These are phyloP conservation scores for Mystacornis crossleyi DNA, from an alignment of 2,113 vertebrate species.

Conservation along the genomic window DNA sequence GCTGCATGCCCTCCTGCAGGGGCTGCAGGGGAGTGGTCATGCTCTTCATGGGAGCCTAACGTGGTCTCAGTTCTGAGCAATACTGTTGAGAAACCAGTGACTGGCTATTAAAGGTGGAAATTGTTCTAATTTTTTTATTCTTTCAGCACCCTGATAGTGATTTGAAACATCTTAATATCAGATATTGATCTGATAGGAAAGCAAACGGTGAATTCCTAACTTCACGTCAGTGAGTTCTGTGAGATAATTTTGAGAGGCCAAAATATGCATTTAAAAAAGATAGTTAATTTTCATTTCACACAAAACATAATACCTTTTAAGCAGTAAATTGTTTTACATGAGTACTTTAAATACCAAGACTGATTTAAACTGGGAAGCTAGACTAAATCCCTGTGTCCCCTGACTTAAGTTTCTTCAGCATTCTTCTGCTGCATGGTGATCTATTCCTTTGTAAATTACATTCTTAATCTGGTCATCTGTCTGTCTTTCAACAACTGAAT, in stretches of 20 bases:
- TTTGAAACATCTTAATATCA: not conserved
- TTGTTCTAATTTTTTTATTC: not conserved
- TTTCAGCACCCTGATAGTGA: not conserved
- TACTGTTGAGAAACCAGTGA: not conserved
- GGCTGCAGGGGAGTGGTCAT: accelerated
- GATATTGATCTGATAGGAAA: not conserved
- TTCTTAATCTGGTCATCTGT: not conserved
- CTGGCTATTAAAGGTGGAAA: not conserved
- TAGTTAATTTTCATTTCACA: not conserved
- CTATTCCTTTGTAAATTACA: not conserved
- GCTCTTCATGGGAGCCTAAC: accelerated
- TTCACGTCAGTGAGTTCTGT: not conserved
- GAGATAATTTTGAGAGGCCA: not conserved
- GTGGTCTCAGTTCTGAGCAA: not conserved
- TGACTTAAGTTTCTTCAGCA: not conserved
- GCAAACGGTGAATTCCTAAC: not conserved
- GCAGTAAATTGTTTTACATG: not conserved
- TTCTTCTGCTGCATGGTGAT: not conserved
- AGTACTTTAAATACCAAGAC: not conserved
- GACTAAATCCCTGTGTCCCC: not conserved
- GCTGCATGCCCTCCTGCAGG: not conserved
- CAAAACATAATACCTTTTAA: not conserved
- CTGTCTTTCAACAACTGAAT: not conserved
- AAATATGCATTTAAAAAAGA: not conserved
- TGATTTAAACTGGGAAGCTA: not conserved